Conservation (phyloP, 2,113 vertebrate genomes). For the Rhinoderma darwinii region DNA sequence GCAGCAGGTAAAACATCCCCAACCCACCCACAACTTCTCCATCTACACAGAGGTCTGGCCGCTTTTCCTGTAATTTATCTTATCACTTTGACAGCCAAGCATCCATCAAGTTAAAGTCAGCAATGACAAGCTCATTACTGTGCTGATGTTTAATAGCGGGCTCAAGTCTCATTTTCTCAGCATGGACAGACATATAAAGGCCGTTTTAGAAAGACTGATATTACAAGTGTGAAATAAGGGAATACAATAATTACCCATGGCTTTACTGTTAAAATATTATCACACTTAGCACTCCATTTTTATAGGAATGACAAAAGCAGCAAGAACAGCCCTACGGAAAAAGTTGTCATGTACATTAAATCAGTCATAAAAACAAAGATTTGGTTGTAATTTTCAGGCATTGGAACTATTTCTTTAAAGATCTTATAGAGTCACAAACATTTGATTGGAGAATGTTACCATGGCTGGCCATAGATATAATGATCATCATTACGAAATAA, state of each 20-base stretch:
- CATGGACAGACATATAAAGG: not conserved
- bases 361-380: no score
- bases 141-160: not conserved
- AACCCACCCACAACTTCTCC: conserved; percentile 63
- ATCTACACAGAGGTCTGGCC: conserved; percentile 65
- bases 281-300: not conserved
- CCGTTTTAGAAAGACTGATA: not conserved
- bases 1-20: conserved; percentile 41
- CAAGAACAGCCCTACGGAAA: not conserved
- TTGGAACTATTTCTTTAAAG: no score
- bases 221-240: not conserved
- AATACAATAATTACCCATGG: not conserved
- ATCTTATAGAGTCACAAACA: no score
- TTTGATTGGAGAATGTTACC: no score
- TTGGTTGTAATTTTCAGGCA: no score
- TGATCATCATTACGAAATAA: no score
- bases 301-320: not conserved
- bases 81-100: conserved; percentile 25
- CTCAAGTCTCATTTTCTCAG: conserved; percentile 5
- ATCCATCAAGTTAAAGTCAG: conserved; percentile 36
- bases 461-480: no score
- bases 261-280: not conserved
- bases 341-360: not conserved
- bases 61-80: conserved; percentile 50
- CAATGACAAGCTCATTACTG: conserved; percentile 39